Conservation (phyloP, 30 jellyfish, hydroid and myxozoan genomes). For the Morbakka virulenta region DNA sequence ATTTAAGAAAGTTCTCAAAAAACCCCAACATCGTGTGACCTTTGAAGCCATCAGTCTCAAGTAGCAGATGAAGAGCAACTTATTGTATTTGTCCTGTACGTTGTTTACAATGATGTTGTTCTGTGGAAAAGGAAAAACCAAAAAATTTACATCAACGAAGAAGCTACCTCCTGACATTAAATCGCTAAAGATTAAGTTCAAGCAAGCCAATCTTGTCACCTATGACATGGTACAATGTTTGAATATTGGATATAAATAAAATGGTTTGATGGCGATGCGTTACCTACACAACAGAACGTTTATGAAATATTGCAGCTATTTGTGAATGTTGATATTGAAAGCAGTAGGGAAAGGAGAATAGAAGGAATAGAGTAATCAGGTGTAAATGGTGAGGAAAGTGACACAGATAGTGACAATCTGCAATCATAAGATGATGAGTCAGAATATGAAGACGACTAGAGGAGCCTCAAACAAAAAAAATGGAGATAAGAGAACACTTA, state of each 20-base stretch:
- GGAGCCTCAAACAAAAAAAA: too few relatives aligned
- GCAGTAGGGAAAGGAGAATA: slow-evolving; percentile 14
- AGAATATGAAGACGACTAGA: too few relatives aligned
- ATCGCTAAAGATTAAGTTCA: too few relatives aligned
- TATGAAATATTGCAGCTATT: slow-evolving; percentile 3
- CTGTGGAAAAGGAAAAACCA: slow-evolving; percentile 4
- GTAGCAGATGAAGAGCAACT: slow-evolving; percentile 14
- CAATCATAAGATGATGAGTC: neutral
- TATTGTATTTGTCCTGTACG: neutral
- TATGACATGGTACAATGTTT: too few relatives aligned
- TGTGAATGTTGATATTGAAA: slow-evolving; percentile 2
- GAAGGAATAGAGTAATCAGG: slow-evolving; percentile 10
- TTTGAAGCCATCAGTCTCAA: neutral
- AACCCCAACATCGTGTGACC: slow-evolving; percentile 2
- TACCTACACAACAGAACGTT: slow-evolving; percentile 6
- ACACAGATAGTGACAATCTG: neutral
- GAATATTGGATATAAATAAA: neutral
- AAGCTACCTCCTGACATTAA: too few relatives aligned
- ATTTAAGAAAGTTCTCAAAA: too few relatives aligned
- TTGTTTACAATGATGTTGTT: slow-evolving; percentile 9
- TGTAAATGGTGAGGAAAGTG: slow-evolving; percentile 22
- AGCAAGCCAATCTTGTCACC: too few relatives aligned
- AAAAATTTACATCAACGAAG: neutral
- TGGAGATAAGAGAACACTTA: too few relatives aligned
- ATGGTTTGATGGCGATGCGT: slow-evolving; percentile 17